A percentile compares a stretch with the other conserved stretches of the same genome.
Evolutionary conservation across 92 coral and sea anemone species (phyloP).

Genomic region (Desmophyllum pertusum): DNA sequence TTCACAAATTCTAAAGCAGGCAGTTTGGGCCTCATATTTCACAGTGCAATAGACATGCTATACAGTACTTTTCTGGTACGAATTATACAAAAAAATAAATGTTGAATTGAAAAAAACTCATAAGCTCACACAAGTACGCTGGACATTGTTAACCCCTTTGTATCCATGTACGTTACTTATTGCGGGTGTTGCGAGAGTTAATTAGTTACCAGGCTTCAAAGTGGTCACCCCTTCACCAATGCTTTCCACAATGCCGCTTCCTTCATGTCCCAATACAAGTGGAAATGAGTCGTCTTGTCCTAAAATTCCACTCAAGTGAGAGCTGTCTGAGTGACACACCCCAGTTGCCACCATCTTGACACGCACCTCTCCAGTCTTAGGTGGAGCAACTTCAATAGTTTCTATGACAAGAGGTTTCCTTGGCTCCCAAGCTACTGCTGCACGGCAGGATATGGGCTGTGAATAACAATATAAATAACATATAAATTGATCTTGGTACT

Average conservation of each 20-base stretch:
- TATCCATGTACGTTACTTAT: too few relatives aligned
- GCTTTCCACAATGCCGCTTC: slow-evolving; percentile 93
- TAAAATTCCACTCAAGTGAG: slow-evolving; percentile 82
- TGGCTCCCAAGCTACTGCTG: slow-evolving; percentile 97
- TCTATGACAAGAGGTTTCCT: slow-evolving; percentile 83
- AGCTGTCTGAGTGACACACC: slow-evolving; percentile 92
- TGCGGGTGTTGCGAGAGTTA: too few relatives aligned
- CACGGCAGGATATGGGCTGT: slow-evolving; percentile 87
- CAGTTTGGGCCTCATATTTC: too few relatives aligned
- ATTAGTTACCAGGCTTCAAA: slow-evolving; percentile 89
- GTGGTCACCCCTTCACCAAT: slow-evolving; percentile 91
- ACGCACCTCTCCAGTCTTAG: slow-evolving; percentile 90
- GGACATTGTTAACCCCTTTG: too few relatives aligned
- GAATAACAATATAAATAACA: too few relatives aligned
- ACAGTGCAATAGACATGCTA: too few relatives aligned
- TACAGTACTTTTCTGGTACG: too few relatives aligned
- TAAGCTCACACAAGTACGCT: too few relatives aligned
- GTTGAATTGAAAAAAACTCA: too few relatives aligned
- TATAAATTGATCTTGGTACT: too few relatives aligned
- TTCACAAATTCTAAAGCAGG: too few relatives aligned
- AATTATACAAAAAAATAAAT: too few relatives aligned
- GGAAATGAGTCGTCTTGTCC: slow-evolving; percentile 84
- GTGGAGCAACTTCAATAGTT: slow-evolving; percentile 90
- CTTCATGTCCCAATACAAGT: slow-evolving; percentile 89
- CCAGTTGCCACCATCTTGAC: slow-evolving; percentile 92